Percentiles rank a stretch among this genome's conserved stretches.
Evolutionary conservation across 1,140 invertebrate genomes (phyloP).

Genomic region (Brachionus sp.): DNA sequence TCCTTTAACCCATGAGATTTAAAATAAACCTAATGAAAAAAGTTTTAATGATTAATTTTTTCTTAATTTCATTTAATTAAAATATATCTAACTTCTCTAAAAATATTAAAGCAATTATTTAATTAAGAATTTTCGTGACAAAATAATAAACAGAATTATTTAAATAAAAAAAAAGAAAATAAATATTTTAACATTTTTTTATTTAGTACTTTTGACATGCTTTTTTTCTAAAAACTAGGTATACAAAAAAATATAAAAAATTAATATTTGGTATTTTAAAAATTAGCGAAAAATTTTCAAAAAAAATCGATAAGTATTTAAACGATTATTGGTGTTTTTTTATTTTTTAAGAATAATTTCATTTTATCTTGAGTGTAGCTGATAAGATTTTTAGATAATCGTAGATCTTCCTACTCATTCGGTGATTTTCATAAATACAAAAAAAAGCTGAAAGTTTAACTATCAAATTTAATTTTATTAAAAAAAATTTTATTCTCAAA

Average conservation of each 20-base stretch:
- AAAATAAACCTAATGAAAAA: no score
- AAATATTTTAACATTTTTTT: no score
- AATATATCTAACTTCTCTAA: no score
- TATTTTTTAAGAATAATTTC: neutral
- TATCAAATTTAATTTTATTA: neutral
- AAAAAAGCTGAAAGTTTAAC: neutral
- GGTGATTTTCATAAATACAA: neutral
- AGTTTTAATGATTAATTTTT: no score
- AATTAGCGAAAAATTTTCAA: neutral
- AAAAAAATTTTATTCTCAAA: neutral
- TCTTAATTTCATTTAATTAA: no score
- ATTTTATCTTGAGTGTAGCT: neutral
- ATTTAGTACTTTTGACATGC: neutral
- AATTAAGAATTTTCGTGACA: neutral
- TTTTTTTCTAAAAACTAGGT: neutral
- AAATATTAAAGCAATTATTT: no score
- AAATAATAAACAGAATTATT: neutral
- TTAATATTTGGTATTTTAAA: neutral
- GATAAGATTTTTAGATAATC: neutral
- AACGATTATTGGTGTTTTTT: neutral
- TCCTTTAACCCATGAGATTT: no score
- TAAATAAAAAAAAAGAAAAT: neutral
- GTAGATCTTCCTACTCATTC: neutral
- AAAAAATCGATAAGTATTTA: neutral
- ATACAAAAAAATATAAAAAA: neutral